Percentiles rank a stretch among this genome's conserved stretches.
These are phyloP conservation scores for Pinna nobilis DNA, from an alignment of 1,140 invertebrate species.

Conservation along the genomic window DNA sequence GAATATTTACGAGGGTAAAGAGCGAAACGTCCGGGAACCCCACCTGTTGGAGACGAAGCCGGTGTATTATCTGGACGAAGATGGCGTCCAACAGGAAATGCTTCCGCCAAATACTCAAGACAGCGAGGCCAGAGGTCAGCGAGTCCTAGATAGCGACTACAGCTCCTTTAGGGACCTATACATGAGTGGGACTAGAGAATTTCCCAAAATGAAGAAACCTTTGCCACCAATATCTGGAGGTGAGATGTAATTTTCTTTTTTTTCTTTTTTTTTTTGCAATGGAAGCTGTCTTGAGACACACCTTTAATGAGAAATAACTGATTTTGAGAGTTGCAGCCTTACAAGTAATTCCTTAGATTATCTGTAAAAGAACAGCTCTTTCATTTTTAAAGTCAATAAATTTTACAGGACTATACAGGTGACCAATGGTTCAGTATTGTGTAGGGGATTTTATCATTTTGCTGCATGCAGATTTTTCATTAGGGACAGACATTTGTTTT, in stretches of 20 bases:
- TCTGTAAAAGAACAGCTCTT: too few relatives aligned
- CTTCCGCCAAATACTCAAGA: background rate
- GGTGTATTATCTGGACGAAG: slow-evolving; percentile 63
- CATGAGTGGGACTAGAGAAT: slow-evolving; percentile 36
- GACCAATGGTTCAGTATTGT: too few relatives aligned
- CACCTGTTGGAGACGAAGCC: slow-evolving; percentile 54
- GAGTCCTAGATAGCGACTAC: slow-evolving; percentile 41
- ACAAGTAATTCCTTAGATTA: too few relatives aligned
- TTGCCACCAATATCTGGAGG: slow-evolving; percentile 52
- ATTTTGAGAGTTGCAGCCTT: too few relatives aligned
- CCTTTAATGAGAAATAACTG: too few relatives aligned
- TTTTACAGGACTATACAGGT: too few relatives aligned
- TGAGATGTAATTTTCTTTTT: background rate
- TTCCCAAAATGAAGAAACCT: slow-evolving; percentile 52
- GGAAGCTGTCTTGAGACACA: background rate
- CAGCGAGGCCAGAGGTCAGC: slow-evolving; percentile 20
- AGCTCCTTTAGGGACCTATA: slow-evolving; percentile 48
- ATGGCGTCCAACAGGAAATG: slow-evolving; percentile 30
- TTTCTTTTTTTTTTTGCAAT: background rate
- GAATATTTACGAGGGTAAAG: slow-evolving; percentile 47
- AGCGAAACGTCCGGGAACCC: slow-evolving; percentile 48
- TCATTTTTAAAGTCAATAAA: too few relatives aligned
- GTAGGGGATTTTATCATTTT: too few relatives aligned
- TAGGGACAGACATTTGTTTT: too few relatives aligned
- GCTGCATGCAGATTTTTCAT: too few relatives aligned